Evolutionary conservation across 1,140 invertebrate genomes (phyloP).

Genomic region (Arctopsyche grandis): DNA sequence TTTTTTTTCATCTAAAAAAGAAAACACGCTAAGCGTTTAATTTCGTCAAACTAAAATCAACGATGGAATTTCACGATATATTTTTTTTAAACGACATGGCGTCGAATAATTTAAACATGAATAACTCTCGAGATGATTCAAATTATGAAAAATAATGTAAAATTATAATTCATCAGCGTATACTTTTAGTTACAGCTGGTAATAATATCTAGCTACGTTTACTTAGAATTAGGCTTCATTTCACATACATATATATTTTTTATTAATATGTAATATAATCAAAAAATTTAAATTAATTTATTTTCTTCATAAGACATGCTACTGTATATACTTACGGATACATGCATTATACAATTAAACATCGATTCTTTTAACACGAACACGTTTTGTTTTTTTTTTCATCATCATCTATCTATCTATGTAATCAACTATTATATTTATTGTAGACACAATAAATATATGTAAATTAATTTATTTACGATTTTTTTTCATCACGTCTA

Average conservation of each 20-base stretch:
- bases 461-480: neutral
- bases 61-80: neutral
- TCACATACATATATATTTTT: slow-evolving; percentile 32
- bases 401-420: neutral
- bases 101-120: neutral
- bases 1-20: neutral
- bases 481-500: slow-evolving; percentile 21
- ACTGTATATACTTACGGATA: slow-evolving; percentile 32
- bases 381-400: slow-evolving; percentile 36
- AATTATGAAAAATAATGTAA: neutral
- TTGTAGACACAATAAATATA: slow-evolving; percentile 12
- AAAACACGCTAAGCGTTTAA: neutral
- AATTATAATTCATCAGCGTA: slow-evolving; percentile 31
- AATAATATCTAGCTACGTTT: slow-evolving; percentile 41
- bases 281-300: neutral
- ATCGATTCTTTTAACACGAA: slow-evolving; percentile 36
- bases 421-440: slow-evolving; percentile 4
- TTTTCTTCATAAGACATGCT: slow-evolving; percentile 40
- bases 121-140: neutral
- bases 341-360: slow-evolving; percentile 41
- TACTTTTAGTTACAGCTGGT: slow-evolving; percentile 29
- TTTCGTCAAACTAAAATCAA: neutral
- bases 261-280: neutral
- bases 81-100: neutral
- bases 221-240: slow-evolving; percentile 47